A percentile compares a stretch with the other conserved stretches of the same genome.
phyloP scores from a whole-genome alignment of 2,113 vertebrate species.

The Spea bombifrons region DNA sequence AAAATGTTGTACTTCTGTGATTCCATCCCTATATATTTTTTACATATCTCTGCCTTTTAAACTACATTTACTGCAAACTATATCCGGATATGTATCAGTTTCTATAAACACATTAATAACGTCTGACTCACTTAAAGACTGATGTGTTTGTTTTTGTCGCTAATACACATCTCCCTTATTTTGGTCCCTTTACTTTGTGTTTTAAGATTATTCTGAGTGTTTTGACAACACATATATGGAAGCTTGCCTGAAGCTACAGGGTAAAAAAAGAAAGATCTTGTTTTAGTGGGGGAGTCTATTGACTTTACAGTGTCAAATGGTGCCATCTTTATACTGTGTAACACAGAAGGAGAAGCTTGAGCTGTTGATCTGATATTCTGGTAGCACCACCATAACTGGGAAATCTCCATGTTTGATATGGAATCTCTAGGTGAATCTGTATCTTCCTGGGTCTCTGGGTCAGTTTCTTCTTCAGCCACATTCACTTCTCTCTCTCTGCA shows the following conservation, averaged over 20 bases:
- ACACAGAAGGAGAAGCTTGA: background rate
- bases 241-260: background rate
- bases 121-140: background rate
- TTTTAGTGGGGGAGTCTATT: background rate
- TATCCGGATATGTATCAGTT: background rate
- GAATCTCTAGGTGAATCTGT: too few species aligned
- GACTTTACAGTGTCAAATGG: background rate
- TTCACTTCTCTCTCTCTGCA: too few species aligned
- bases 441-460: too few species aligned
- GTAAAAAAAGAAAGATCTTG: background rate
- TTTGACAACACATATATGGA: slow-evolving; percentile 5
- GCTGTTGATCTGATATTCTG: too few species aligned
- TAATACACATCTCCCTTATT: slow-evolving; percentile 16
- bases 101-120: slow-evolving; percentile 6
- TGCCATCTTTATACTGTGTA: background rate
- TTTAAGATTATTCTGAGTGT: slow-evolving; percentile 2
- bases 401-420: too few species aligned
- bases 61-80: too few species aligned
- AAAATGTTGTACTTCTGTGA: too few species aligned
- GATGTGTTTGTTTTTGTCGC: slow-evolving; percentile 6
- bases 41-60: too few species aligned
- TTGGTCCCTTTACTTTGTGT: background rate
- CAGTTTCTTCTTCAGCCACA: too few species aligned
- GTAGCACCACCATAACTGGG: too few species aligned
- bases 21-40: too few species aligned